These are phyloP conservation scores for Corella eumyota DNA, from an alignment of 23 tunicate species.

Conservation along the genomic window DNA sequence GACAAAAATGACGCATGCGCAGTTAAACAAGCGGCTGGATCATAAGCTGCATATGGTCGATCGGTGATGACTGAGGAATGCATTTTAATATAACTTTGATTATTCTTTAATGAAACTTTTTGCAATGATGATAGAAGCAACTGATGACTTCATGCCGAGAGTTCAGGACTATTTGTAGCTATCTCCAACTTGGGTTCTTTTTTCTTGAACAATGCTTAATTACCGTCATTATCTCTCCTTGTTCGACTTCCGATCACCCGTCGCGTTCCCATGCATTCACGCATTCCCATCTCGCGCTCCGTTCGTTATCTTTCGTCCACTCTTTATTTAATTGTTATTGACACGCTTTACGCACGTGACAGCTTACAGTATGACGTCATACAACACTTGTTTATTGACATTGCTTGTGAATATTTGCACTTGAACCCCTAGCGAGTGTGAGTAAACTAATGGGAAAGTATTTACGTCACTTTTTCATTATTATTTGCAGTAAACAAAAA, in stretches of 20 bases:
- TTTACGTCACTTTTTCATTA: too few species aligned
- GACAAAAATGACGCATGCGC: slow-evolving; percentile 10
- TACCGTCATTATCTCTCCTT: neutral
- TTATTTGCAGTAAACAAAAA: too few species aligned
- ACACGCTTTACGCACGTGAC: too few species aligned
- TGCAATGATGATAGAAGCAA: neutral
- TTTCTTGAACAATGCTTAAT: slow-evolving; percentile 5
- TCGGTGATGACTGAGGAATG: slow-evolving; percentile 1
- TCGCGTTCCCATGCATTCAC: slow-evolving; percentile 8
- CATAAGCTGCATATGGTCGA: slow-evolving; percentile 22
- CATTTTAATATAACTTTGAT: slow-evolving; percentile 1
- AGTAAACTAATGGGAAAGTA: too few species aligned
- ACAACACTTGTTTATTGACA: too few species aligned
- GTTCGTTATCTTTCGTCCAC: too few species aligned
- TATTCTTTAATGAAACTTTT: neutral
- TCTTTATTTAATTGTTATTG: too few species aligned
- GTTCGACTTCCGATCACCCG: slow-evolving; percentile 9
- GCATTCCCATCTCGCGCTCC: neutral
- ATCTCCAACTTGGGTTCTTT: slow-evolving; percentile 1
- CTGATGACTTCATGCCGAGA: slow-evolving; percentile 16
- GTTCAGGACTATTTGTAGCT: slow-evolving; percentile 1
- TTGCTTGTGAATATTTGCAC: too few species aligned
- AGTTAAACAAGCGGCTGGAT: slow-evolving; percentile 7
- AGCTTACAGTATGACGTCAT: too few species aligned
- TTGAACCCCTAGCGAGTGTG: too few species aligned